Base-by-base conservation (phyloP, 2,797 vertebrate genomes). In the Acanthopagrus latus region DNA sequence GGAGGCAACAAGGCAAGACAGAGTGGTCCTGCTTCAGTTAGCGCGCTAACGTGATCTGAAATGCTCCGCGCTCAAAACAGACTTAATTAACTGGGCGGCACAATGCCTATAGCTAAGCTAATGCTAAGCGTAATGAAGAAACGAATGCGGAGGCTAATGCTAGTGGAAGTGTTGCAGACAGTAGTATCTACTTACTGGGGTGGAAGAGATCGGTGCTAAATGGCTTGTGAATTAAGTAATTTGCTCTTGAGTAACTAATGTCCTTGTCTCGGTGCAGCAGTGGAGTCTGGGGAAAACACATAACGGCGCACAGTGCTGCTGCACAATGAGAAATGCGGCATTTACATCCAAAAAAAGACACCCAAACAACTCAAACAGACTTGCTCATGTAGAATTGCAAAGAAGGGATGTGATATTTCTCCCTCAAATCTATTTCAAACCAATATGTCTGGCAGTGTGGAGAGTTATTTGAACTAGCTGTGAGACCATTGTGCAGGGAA, bases 191-290 rank as follows among this genome's bases (percentile, higher is more conserved):
- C 86, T 85, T 76, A 78, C 89, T 85, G 72, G 74, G 81, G 82
- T 88, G 82, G 80, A 90, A 91, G 90, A 93, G 76, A 85, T 89
- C 71, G 65, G 78, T 55, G 86, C 74, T 94, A 92, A 95, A 93
- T 89, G 89, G 86, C 70, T 85, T 81, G 86, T 85, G 92, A 91
- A 92, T 93, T 90, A 92, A 90, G 91, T 83, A 81, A 94, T 95
- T 94, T 93, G 77, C 76, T 89, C 66, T 66, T 51, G 44, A 76
- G 89, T 91, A 86, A 92, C 83, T 92, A 89, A 93, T 87, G 86
- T 79, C 79, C 80, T 86, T 85, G 80, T 89, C 83, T 78, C 16
- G 33, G 52, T 52, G 71, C 64, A 69, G 78, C 75, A 41, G 76
- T 9, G 38, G 38, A 66, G 50, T 25, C 20, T 11, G 9, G 21